These are phyloP conservation scores for Trachelus iudaicus DNA, from an alignment of 2,888 invertebrate species.

Conservation along the genomic window DNA sequence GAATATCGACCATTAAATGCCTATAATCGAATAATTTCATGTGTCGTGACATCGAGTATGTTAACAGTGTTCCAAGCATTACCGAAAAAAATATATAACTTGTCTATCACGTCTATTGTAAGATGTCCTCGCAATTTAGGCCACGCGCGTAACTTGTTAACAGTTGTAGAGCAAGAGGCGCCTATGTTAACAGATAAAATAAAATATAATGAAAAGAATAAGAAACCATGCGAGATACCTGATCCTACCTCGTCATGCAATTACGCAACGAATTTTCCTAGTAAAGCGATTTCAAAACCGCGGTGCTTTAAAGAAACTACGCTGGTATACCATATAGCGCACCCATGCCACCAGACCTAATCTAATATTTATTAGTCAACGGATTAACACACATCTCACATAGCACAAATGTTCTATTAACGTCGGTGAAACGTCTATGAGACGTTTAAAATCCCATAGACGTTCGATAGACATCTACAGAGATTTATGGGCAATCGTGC, in stretches of 20 bases:
- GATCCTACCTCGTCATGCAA: neutral
- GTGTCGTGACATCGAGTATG: neutral
- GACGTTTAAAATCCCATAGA: conserved; percentile 8
- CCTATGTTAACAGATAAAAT: neutral
- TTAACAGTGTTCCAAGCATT: neutral
- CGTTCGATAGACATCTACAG: neutral
- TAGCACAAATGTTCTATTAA: neutral
- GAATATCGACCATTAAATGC: neutral
- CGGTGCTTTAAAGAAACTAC: neutral
- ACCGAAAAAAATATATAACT: neutral
- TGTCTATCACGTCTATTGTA: neutral
- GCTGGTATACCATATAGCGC: neutral
- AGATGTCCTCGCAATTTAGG: neutral
- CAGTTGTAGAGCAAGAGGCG: neutral
- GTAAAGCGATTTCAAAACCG: neutral
- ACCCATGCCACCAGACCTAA: neutral
- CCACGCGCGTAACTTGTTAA: neutral
- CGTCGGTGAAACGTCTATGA: neutral
- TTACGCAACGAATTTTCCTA: neutral
- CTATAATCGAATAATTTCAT: neutral
- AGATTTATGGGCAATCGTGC: neutral
- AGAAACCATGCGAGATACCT: neutral
- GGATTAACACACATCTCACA: neutral
- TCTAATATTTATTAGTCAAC: neutral
- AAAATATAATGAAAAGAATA: neutral